Base-by-base conservation (phyloP, 2,888 invertebrate genomes). In the Eumacrocentrus americanus region DNA sequence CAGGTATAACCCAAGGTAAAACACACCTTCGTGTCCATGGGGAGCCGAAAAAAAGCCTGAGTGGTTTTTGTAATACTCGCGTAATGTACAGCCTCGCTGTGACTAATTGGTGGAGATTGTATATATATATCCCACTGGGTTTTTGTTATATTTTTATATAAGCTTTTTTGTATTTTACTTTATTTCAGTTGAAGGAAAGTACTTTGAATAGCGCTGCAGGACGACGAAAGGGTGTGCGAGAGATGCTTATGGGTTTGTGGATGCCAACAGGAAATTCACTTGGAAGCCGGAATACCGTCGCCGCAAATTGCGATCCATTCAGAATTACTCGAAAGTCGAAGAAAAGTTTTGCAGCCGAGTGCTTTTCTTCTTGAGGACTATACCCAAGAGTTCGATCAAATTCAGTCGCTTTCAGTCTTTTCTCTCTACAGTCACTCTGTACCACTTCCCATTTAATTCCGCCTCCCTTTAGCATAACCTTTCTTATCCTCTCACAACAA, bases 261-360 rank as follows among this genome's bases (percentile, higher is more conserved):
- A 63, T 61, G 38, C 37, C 47, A 11, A 55, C 58, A 58, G 57
- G 60, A 67, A 71, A 71, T 59, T 72, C 67, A 38, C 62, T 60
- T 63, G 66, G 68, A 70, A 67, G 61, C 60, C 62, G 63, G 66
- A 66, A 65, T 67, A 62, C 66, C 61, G 69, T 70, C 70, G 67
- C 72, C 72, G 67, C 72, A 76, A 77, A 77, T 77, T 77, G 74
- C 76, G 67, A 72, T 71, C 74, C 67, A 74, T 77, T 76, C 75
- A 73, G 63, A 66, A 76, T 74, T 73, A 74, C 75, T 74, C 72
- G 74, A 73, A 74, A 76, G 74, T 72, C 74, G 73, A 67, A 65
- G 72, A 72, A 73, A 75, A 54, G 42, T 70, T 73, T 72, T 65
- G 65, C 57, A 65, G 58, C 60, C 61, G 61, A 67, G 68, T 67